phyloP scores from a whole-genome alignment of 92 coral and sea anemone species.

The Heteractis magnifica region DNA sequence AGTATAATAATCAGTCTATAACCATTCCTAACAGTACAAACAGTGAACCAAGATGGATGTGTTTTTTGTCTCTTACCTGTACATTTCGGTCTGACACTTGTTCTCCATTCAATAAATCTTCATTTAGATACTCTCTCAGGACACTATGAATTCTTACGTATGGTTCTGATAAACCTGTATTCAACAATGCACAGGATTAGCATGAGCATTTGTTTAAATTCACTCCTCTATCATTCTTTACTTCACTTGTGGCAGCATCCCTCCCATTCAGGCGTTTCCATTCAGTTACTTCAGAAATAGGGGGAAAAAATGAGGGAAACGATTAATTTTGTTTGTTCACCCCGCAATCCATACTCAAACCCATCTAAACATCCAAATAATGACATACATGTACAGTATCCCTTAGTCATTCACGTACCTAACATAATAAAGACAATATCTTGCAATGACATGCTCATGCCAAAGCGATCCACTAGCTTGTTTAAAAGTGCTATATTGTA shows the following conservation, averaged over 20 bases:
- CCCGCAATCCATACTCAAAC: too few relatives aligned
- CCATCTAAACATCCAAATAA: too few relatives aligned
- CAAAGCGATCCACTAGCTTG: constrained; percentile 43
- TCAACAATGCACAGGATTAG: not conserved
- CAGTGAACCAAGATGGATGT: too few relatives aligned
- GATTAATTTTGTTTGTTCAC: too few relatives aligned
- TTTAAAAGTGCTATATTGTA: constrained; percentile 29
- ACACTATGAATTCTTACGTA: constrained; percentile 58
- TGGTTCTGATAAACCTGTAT: constrained; percentile 63
- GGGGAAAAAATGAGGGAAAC: too few relatives aligned
- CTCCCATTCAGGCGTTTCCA: too few relatives aligned
- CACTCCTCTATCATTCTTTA: not conserved
- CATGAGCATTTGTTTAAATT: not conserved
- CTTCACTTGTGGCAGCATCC: not conserved
- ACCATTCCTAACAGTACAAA: too few relatives aligned
- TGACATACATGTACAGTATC: too few relatives aligned
- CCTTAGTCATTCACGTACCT: constrained; percentile 41
- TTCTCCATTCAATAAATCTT: constrained; percentile 72
- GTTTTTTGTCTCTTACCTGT: constrained; percentile 28
- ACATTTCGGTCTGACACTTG: constrained; percentile 69
- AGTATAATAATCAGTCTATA: too few relatives aligned
- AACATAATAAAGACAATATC: constrained; percentile 65
- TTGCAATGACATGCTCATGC: constrained; percentile 50
- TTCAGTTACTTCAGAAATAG: too few relatives aligned
- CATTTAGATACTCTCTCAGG: constrained; percentile 50